Evolutionary conservation across 2,888 invertebrate genomes (phyloP), one percentile per base, ranked within the genome.

Genomic region (Alloplasta piceator): DNA sequence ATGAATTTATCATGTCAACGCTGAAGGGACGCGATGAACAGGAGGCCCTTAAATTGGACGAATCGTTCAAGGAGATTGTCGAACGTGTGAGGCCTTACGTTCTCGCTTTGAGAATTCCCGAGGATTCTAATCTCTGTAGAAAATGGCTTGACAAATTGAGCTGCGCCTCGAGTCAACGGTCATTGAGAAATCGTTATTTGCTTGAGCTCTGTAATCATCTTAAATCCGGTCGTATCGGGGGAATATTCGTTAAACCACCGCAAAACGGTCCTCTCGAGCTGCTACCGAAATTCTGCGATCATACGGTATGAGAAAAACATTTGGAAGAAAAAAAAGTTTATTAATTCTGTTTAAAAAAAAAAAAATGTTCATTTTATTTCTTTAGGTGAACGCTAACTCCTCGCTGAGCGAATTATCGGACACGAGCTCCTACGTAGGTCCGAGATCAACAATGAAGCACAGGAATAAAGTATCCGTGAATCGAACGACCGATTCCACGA

Each of bases 81-180:
- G 56, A 82, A 1, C 76, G 81, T 60, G 82, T 88, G 9, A 87
- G 85, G 52, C 88, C 90, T 5, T 85, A 89, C 43, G 81, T 90
- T 55, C 46, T 88, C 46, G 73, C 76, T 9, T 75, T 90, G 9
- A 82, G 41, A 46, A 81, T 82, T 5, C 81, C 84, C 0, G 43
- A 85, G 4, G 79, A 76, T 6, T 85, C 86, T 39, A 26, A 85
- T 7, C 83, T 90, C 5, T 91, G 90, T 70, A 84, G 85, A 63
- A 70, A 86, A 38, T 92, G 92, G 92, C 78, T 92, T 1, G 86
- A 90, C 4, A 91, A 90, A 79, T 82, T 92, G 46, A 85, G 85
- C 55, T 43, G 61, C 4, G 83, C 86, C 1, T 78, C 80, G 0
- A 80, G 86, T 10, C 91, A 92, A 50, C 86, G 88, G 7, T 82